Evolutionary conservation across 2,113 vertebrate genomes (phyloP).

Genomic region (Cololabis saira): DNA sequence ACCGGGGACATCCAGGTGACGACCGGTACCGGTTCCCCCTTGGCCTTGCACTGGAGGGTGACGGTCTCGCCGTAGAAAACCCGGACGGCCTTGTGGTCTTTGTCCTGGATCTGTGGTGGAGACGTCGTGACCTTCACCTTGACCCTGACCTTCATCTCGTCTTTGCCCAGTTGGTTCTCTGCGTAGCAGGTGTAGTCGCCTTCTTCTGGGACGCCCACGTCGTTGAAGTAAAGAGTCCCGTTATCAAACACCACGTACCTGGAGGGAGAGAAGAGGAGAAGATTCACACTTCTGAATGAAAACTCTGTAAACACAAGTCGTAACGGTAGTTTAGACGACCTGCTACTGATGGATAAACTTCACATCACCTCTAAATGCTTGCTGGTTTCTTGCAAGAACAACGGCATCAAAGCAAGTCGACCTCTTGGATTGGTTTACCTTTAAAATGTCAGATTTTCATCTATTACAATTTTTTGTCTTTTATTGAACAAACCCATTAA

Average conservation of each 20-base stretch:
- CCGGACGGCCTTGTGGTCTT: slow-evolving; percentile 57
- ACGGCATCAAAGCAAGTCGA: no score
- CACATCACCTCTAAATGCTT: no score
- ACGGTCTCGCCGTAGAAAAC: slow-evolving; percentile 85
- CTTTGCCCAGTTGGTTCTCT: slow-evolving; percentile 90
- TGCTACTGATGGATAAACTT: no score
- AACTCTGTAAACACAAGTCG: no score
- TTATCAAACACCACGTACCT: slow-evolving; percentile 92
- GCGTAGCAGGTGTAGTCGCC: slow-evolving; percentile 95
- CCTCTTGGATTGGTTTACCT: no score
- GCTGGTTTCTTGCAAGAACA: no score
- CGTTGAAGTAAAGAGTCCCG: slow-evolving; percentile 90
- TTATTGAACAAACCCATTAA: no score
- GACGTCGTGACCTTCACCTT: slow-evolving; percentile 83
- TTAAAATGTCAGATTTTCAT: no score
- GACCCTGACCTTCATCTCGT: slow-evolving; percentile 88
- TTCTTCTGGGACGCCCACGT: slow-evolving; percentile 86
- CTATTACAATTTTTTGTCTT: no score
- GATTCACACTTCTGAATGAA: no score
- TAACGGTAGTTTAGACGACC: no score
- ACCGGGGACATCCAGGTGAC: slow-evolving; percentile 89
- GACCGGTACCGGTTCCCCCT: slow-evolving; percentile 83
- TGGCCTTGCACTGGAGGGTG: slow-evolving; percentile 81
- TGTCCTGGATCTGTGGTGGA: slow-evolving; percentile 80
- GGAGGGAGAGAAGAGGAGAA: slow-evolving; percentile 15